Conservation (phyloP, 2,113 vertebrate species). For the Elephantulus edwardii region DNA sequence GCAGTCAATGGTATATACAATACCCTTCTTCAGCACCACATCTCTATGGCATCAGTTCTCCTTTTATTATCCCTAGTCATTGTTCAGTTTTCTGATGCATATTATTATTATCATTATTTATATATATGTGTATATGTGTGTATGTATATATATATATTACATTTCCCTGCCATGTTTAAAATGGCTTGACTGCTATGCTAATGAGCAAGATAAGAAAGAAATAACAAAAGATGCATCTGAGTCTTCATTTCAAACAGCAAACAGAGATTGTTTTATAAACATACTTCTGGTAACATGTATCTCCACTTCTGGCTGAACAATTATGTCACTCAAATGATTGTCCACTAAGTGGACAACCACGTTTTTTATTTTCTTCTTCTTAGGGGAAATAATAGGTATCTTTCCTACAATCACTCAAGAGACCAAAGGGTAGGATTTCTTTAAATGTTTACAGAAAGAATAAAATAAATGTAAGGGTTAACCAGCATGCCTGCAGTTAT, state of each 20-base stretch:
- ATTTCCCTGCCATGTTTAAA: conserved; percentile 13
- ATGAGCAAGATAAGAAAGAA: not conserved
- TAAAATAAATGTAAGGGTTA: not conserved
- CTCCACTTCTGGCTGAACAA: conserved; percentile 9
- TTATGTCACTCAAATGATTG: not conserved
- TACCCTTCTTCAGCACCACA: no score
- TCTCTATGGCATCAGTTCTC: no score
- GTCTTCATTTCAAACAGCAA: not conserved
- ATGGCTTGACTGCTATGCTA: not conserved
- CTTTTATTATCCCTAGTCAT: no score
- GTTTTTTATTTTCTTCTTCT: not conserved
- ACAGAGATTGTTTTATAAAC: not conserved
- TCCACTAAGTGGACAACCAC: not conserved
- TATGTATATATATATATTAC: not conserved
- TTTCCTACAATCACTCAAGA: not conserved
- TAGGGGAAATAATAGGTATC: not conserved
- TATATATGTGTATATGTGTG: no score
- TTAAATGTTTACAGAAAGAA: not conserved
- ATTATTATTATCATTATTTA: no score
- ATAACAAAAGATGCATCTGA: not conserved
- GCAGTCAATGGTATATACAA: no score
- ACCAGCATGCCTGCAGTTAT: not conserved
- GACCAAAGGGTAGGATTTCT: not conserved
- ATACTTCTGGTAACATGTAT: not conserved
- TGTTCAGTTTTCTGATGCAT: no score